Evolutionary conservation across 2,888 invertebrate species (phyloP).

Genomic region (Apomyelois bistriatella): DNA sequence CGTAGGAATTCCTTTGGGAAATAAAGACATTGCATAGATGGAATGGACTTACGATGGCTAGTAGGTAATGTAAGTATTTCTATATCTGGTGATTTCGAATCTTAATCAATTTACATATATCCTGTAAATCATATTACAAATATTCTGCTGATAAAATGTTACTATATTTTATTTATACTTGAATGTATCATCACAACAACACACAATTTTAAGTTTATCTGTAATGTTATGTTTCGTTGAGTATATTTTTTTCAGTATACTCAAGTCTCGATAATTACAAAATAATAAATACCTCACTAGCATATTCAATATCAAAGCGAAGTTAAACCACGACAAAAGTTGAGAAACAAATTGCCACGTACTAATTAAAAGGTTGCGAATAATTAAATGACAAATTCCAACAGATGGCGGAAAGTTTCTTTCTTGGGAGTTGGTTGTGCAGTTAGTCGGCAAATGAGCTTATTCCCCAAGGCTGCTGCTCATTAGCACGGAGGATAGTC

Average conservation of each 20-base stretch:
- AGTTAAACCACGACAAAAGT: background rate
- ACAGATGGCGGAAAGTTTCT: slow-evolving; percentile 46
- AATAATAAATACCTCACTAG: background rate
- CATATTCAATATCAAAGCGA: slow-evolving; percentile 12
- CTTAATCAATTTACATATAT: too few species aligned
- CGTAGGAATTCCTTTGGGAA: slow-evolving; percentile 13
- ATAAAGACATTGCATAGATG: slow-evolving; percentile 39
- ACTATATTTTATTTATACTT: too few species aligned
- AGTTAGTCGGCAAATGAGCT: slow-evolving; percentile 62
- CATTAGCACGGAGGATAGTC: slow-evolving; percentile 53
- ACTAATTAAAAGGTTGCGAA: slow-evolving; percentile 42
- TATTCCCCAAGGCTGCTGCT: slow-evolving; percentile 58
- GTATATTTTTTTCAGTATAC: too few species aligned
- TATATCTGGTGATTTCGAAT: background rate
- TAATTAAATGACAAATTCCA: slow-evolving; percentile 58
- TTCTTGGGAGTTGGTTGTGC: slow-evolving; percentile 45
- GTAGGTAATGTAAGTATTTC: background rate
- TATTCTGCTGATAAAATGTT: too few species aligned
- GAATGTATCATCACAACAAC: too few species aligned
- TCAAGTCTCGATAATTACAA: too few species aligned
- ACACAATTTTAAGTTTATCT: too few species aligned
- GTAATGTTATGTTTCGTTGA: too few species aligned
- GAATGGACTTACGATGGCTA: background rate
- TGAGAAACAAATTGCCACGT: slow-evolving; percentile 11
- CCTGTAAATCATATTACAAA: too few species aligned